Evolutionary conservation across 2,888 invertebrate genomes (phyloP).

Genomic region (Heliconius cydno): DNA sequence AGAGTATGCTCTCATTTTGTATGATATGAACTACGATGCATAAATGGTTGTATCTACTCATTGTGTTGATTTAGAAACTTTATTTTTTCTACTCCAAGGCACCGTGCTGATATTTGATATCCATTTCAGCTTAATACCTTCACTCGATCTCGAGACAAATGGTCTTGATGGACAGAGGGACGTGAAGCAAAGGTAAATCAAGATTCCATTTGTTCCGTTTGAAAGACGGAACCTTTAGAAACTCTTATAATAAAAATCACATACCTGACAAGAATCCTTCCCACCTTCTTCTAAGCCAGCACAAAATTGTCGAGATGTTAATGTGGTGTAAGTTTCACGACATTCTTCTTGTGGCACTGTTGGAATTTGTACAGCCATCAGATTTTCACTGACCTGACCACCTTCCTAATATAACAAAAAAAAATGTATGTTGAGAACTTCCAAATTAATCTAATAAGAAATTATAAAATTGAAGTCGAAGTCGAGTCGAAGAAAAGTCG

Average conservation of each 20-base stretch:
- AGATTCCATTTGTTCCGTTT: too few species aligned
- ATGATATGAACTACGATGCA: too few species aligned
- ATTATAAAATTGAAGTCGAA: not conserved
- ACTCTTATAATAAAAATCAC: too few species aligned
- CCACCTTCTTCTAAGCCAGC: conserved; percentile 69
- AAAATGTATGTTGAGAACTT: not conserved
- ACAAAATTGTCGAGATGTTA: conserved; percentile 70
- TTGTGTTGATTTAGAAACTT: too few species aligned
- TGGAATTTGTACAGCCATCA: conserved; percentile 62
- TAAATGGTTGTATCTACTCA: too few species aligned
- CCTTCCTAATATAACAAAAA: conserved; percentile 57
- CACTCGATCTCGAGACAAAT: too few species aligned
- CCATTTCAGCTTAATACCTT: too few species aligned
- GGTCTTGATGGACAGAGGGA: too few species aligned
- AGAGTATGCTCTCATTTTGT: too few species aligned
- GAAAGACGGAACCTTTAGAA: not conserved
- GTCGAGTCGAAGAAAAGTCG: not conserved
- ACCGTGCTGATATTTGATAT: too few species aligned
- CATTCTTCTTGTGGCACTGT: conserved; percentile 56
- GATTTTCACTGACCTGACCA: conserved; percentile 55
- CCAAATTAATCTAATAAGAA: not conserved
- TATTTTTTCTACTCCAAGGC: too few species aligned
- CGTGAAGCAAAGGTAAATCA: too few species aligned
- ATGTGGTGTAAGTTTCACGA: conserved; percentile 51
- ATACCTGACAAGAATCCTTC: conserved; percentile 76